phyloP scores from a whole-genome alignment of 2,113 vertebrate genomes.

The Dromiciops gliroides region DNA sequence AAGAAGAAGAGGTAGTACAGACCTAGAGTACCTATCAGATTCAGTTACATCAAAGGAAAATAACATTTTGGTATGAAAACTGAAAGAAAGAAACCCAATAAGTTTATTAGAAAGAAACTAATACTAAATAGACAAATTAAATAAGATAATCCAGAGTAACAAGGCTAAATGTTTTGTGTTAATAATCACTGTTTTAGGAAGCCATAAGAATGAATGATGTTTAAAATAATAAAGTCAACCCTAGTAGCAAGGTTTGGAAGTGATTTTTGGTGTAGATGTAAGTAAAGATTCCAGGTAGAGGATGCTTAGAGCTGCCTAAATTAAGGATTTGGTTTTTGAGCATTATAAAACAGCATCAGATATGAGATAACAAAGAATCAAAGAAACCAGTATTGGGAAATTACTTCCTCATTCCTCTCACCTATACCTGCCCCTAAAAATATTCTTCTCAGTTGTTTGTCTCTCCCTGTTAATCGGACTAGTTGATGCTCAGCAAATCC shows the following conservation, averaged over 20 bases:
- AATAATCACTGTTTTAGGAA: background rate
- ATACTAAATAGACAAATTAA: background rate
- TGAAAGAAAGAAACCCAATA: background rate
- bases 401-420: background rate
- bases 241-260: slow-evolving; percentile 13
- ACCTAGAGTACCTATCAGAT: background rate
- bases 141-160: background rate
- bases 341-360: background rate
- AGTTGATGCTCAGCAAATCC: background rate
- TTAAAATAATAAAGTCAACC: background rate
- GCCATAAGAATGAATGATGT: background rate
- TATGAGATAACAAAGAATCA: slow-evolving; percentile 1
- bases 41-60: background rate
- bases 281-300: background rate
- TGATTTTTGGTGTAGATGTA: background rate
- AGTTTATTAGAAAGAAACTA: background rate
- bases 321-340: slow-evolving; percentile 33
- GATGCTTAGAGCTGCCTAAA: slow-evolving; percentile 26
- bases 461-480: background rate
- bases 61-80: background rate
- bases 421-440: background rate
- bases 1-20: background rate
- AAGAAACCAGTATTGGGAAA: background rate
- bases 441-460: background rate
- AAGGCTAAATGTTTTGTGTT: background rate